Percentiles rank a stretch among this genome's conserved stretches.
phyloP scores from a whole-genome alignment of 2,888 invertebrate species.

The Allygus modestus region DNA sequence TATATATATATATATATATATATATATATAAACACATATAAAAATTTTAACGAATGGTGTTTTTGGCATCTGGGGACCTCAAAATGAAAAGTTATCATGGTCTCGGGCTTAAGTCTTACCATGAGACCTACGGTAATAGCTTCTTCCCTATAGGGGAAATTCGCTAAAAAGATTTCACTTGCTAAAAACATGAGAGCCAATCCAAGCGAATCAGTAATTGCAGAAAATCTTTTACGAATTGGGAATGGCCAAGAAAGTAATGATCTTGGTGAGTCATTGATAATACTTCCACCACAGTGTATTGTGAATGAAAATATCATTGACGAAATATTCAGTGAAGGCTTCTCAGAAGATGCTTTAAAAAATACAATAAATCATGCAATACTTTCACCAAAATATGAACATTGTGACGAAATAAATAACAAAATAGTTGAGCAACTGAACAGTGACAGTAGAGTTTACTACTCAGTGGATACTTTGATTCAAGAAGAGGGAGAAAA shows the following conservation, averaged over 20 bases:
- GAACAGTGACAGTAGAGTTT: conserved; percentile 18
- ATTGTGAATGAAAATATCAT: conserved; percentile 24
- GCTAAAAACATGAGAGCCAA: neutral
- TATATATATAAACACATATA: no score
- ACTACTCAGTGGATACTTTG: conserved; percentile 2
- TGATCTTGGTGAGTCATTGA: conserved; percentile 5
- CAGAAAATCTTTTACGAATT: neutral
- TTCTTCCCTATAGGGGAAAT: no score
- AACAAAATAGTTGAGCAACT: conserved; percentile 2
- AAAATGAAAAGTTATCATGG: no score
- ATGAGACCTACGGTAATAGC: no score
- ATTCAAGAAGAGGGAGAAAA: conserved; percentile 22
- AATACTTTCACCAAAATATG: neutral
- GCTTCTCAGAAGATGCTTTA: conserved; percentile 10
- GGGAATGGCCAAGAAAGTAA: neutral
- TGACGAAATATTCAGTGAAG: conserved; percentile 5
- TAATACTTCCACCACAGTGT: conserved; percentile 1
- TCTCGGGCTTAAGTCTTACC: no score
- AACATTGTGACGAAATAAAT: conserved; percentile 11
- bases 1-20: no score
- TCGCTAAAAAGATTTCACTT: conserved; percentile 7
- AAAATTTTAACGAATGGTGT: no score
- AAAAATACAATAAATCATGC: neutral
- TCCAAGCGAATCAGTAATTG: neutral
- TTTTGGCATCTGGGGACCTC: no score